These are phyloP conservation scores for Caranx melampygus DNA, from an alignment of 2,113 vertebrate genomes.

Conservation along the genomic window DNA sequence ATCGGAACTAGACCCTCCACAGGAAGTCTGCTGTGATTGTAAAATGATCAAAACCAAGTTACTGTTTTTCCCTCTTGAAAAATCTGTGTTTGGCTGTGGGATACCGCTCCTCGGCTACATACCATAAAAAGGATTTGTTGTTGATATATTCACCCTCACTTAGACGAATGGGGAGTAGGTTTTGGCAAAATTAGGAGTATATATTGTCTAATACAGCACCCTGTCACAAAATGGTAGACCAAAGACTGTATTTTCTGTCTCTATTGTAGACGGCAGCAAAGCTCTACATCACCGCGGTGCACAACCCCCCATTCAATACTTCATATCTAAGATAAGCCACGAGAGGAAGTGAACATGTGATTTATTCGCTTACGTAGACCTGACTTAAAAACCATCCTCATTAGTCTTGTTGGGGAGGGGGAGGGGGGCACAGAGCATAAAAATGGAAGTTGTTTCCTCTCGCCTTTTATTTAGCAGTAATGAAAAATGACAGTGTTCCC, in stretches of 20 bases:
- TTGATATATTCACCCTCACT: slow-evolving; percentile 22
- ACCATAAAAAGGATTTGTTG: slow-evolving; percentile 14
- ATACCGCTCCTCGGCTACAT: slow-evolving; percentile 22
- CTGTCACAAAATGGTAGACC: slow-evolving; percentile 33
- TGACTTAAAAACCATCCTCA: slow-evolving; percentile 78
- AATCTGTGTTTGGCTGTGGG: slow-evolving; percentile 5
- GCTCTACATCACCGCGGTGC: slow-evolving; percentile 46
- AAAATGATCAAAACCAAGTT: slow-evolving; percentile 47
- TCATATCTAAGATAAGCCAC: slow-evolving; percentile 68
- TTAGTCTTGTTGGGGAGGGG: slow-evolving; percentile 75
- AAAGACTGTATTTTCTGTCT: slow-evolving; percentile 45
- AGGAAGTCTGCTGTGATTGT: slow-evolving; percentile 45
- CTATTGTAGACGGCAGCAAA: slow-evolving; percentile 43
- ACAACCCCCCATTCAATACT: slow-evolving; percentile 37
- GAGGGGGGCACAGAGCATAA: slow-evolving; percentile 47
- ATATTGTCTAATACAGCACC: slow-evolving; percentile 37
- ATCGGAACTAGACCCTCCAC: slow-evolving; percentile 45
- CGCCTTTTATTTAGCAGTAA: slow-evolving; percentile 83
- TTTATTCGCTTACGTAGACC: slow-evolving; percentile 72
- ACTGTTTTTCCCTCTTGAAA: slow-evolving; percentile 12
- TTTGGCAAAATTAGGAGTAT: slow-evolving; percentile 50
- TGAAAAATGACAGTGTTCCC: slow-evolving; percentile 83
- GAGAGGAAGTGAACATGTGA: slow-evolving; percentile 63
- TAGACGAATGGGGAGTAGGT: slow-evolving; percentile 38
- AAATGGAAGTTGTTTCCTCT: slow-evolving; percentile 80